A percentile compares a stretch with the other conserved stretches of the same genome.
Conservation (phyloP, 1,140 invertebrate genomes). For the Meloidogyne chitwoodi region DNA sequence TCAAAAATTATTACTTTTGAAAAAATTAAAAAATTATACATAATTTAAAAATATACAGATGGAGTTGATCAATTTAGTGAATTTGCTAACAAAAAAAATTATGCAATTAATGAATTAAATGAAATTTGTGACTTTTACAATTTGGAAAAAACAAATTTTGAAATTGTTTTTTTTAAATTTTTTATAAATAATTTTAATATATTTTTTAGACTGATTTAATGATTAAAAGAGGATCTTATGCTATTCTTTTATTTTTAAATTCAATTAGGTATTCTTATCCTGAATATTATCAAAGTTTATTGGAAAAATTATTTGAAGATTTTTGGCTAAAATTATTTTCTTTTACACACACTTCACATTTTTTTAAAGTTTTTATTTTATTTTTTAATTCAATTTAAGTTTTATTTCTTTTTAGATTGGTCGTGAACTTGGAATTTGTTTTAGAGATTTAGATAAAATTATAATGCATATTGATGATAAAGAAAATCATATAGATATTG, state of each 20-base stretch:
- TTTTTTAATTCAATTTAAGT: not conserved
- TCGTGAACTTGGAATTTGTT: conserved; percentile 20
- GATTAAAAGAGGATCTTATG: not conserved
- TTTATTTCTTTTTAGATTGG: conserved; percentile 14
- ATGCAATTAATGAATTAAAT: conserved; percentile 7
- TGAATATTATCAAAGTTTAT: conserved; percentile 9
- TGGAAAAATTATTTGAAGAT: conserved; percentile 5
- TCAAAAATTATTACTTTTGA: too few species aligned
- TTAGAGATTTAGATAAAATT: conserved; percentile 12
- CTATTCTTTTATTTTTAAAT: conserved; percentile 12
- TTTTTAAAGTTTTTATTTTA: conserved; percentile 1
- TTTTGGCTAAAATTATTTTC: conserved; percentile 10
- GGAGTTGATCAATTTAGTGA: not conserved
- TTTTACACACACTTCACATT: conserved; percentile 11
- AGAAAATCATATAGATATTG: not conserved
- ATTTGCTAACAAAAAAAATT: conserved; percentile 3
- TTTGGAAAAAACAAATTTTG: conserved; percentile 11
- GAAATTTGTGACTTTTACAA: conserved; percentile 17
- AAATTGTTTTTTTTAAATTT: conserved; percentile 8
- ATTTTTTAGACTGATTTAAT: conserved; percentile 8
- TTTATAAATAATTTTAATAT: not conserved
- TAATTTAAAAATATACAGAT: not conserved
- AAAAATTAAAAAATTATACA: too few species aligned
- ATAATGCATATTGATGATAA: conserved; percentile 20
- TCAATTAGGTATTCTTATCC: not conserved